phyloP scores from a whole-genome alignment of 2,113 vertebrate genomes.

The Phalacrocorax brasilianus region DNA sequence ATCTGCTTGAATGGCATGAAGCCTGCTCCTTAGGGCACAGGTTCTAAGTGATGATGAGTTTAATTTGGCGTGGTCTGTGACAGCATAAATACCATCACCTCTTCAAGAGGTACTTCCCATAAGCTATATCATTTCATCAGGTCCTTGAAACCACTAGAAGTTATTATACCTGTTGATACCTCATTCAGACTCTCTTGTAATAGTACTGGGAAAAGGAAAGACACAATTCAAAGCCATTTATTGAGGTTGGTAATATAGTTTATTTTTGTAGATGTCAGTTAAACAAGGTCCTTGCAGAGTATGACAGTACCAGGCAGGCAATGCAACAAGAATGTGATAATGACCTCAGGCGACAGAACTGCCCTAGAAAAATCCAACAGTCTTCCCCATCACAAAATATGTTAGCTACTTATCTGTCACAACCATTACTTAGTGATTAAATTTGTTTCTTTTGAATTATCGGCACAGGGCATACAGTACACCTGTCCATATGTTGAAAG shows the following conservation, averaged over 20 bases:
- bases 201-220: neutral
- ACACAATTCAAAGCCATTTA: neutral
- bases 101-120: neutral
- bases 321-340: neutral
- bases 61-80: conserved; percentile 34
- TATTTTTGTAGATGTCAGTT: neutral
- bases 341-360: neutral
- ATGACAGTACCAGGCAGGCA: neutral
- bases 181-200: neutral
- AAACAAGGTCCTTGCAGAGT: neutral
- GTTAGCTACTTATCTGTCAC: neutral
- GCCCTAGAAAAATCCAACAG: neutral
- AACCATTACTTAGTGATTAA: neutral
- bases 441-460: neutral
- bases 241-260: neutral
- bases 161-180: neutral
- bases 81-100: neutral
- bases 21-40: neutral
- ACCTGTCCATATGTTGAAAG: neutral
- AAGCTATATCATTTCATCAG: neutral
- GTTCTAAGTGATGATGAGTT: conserved; percentile 8
- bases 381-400: neutral
- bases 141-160: conserved; percentile 20
- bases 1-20: conserved; percentile 36
- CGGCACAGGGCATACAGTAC: neutral